Percentiles rank a stretch among this genome's conserved stretches.
Conservation (phyloP, 2,888 invertebrate genomes). For the Campoplex nolae region DNA sequence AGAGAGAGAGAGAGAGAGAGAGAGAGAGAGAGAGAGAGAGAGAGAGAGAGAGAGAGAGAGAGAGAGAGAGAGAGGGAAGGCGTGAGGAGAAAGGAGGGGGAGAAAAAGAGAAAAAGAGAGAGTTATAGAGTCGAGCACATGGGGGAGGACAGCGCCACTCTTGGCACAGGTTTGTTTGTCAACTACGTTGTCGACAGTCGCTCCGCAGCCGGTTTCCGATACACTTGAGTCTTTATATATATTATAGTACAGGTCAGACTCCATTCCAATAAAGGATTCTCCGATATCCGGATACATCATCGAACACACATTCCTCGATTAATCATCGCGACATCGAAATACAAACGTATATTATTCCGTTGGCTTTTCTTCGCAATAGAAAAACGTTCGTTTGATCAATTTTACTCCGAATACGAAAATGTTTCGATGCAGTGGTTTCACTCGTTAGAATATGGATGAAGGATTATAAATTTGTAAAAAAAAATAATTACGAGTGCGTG, state of each 20-base stretch:
- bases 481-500: background rate
- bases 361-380: background rate
- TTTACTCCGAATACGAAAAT: background rate
- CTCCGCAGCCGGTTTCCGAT: slow-evolving; percentile 62
- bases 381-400: background rate
- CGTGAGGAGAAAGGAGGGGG: slow-evolving; percentile 12
- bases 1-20: slow-evolving; percentile 36
- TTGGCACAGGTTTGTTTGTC: slow-evolving; percentile 65
- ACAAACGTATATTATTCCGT: background rate
- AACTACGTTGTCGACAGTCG: slow-evolving; percentile 65
- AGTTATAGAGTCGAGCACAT: slow-evolving; percentile 27
- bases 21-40: slow-evolving; percentile 1
- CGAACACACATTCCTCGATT: background rate
- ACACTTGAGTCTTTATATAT: slow-evolving; percentile 36
- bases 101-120: slow-evolving; percentile 17
- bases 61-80: slow-evolving; percentile 35
- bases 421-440: background rate
- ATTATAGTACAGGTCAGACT: background rate
- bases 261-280: slow-evolving; percentile 16
- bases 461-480: background rate
- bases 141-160: slow-evolving; percentile 58
- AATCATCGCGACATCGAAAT: background rate
- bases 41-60: slow-evolving; percentile 9
- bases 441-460: background rate
- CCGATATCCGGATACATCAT: background rate